These are phyloP conservation scores for Paracentrotus lividus DNA, from an alignment of 53 echinoderm and acorn worm genomes.

Conservation along the genomic window DNA sequence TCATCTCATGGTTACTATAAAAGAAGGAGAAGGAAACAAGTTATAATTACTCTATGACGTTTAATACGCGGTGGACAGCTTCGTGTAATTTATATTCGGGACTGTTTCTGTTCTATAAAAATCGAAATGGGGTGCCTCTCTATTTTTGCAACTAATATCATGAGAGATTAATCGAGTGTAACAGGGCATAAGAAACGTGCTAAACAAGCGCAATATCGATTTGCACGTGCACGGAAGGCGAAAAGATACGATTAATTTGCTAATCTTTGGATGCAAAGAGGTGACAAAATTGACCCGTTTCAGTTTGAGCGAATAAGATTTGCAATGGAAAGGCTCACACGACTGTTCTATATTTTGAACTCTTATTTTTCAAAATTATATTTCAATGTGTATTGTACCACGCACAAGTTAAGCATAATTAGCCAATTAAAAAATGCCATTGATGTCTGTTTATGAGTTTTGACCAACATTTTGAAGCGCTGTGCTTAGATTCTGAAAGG, in stretches of 20 bases:
- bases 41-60: no score
- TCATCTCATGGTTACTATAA: no score
- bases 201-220: background rate
- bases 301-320: background rate
- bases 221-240: slow-evolving; percentile 33
- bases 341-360: background rate
- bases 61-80: no score
- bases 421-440: background rate
- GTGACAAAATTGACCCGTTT: slow-evolving; percentile 35
- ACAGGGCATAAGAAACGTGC: background rate
- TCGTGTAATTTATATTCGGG: no score
- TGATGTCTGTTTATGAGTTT: background rate
- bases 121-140: background rate
- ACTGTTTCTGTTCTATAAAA: no score
- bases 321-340: background rate
- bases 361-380: background rate
- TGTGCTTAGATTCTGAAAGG: background rate
- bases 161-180: background rate
- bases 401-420: background rate
- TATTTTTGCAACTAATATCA: background rate
- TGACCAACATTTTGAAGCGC: background rate
- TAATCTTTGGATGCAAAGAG: background rate
- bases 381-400: background rate
- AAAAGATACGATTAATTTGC: background rate
- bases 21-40: no score